These are phyloP conservation scores for Glomeris marginata DNA, from an alignment of 2,888 invertebrate genomes.

Conservation along the genomic window DNA sequence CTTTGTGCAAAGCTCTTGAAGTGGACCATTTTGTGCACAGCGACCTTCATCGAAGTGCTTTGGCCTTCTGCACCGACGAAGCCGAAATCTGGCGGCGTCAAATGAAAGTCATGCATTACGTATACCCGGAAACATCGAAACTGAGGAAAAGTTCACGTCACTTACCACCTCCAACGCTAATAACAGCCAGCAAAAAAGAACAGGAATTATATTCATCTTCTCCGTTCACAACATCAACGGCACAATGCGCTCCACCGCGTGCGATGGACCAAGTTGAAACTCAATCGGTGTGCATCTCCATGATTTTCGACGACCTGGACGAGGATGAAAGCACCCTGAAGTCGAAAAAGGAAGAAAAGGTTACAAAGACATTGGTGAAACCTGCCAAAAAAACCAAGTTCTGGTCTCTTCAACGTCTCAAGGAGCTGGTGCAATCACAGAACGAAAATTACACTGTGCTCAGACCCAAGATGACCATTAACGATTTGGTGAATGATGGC, in stretches of 20 bases:
- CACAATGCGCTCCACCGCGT: not conserved
- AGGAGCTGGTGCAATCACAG: constrained; percentile 8
- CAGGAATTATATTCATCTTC: not conserved
- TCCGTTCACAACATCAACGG: not conserved
- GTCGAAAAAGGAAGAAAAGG: not conserved
- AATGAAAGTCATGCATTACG: constrained; percentile 23
- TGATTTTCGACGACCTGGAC: constrained; percentile 16
- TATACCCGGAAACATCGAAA: constrained; percentile 10
- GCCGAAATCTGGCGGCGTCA: constrained; percentile 30
- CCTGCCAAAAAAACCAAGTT: constrained; percentile 10
- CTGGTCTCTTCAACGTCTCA: constrained; percentile 14
- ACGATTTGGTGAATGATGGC: constrained; percentile 15
- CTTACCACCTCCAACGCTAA: not conserved
- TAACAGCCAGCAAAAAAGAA: not conserved
- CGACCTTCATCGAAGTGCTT: constrained; percentile 45
- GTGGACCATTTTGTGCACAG: constrained; percentile 46
- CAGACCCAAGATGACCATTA: constrained; percentile 4
- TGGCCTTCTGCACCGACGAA: constrained; percentile 44
- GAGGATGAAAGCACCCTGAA: constrained; percentile 8
- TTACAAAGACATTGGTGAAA: not conserved
- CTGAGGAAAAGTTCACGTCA: not conserved
- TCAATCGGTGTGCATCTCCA: constrained; percentile 15
- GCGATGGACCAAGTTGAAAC: constrained; percentile 5
- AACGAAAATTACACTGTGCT: constrained; percentile 4
- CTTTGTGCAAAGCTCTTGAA: constrained; percentile 43